phyloP scores from a whole-genome alignment of 2,113 vertebrate species.

The Callipepla californica region DNA sequence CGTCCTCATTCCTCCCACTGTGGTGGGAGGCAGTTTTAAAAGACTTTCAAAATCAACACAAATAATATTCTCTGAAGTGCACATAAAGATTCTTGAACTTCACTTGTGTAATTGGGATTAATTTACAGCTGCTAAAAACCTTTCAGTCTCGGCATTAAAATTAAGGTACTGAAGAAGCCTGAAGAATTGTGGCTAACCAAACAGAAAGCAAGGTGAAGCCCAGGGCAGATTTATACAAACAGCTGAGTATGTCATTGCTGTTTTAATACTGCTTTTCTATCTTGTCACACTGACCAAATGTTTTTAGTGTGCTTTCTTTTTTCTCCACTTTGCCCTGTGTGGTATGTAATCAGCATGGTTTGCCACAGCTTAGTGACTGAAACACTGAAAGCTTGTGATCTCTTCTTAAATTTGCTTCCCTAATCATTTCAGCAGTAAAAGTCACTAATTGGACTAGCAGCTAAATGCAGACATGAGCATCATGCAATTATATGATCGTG shows the following conservation, averaged over 20 bases:
- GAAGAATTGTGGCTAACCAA: background rate
- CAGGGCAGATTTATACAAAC: background rate
- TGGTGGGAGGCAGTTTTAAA: background rate
- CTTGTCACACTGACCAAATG: background rate
- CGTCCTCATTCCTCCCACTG: background rate
- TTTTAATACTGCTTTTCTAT: background rate
- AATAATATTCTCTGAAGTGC: background rate
- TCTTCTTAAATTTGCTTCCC: background rate
- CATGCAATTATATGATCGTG: background rate
- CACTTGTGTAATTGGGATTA: background rate
- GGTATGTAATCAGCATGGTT: background rate
- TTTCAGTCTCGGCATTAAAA: background rate
- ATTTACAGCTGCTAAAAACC: background rate
- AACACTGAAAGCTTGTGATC: background rate
- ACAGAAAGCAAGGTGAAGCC: background rate
- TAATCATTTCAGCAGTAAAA: background rate
- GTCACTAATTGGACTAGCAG: background rate
- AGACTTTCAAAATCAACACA: background rate
- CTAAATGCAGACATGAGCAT: background rate
- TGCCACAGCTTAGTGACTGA: background rate
- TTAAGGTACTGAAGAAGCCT: background rate
- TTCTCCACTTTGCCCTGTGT: background rate
- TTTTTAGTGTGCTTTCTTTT: background rate
- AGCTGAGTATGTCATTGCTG: background rate
- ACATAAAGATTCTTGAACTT: background rate